These are phyloP conservation scores for Pipistrellus pipistrellus DNA, from an alignment of 2,797 vertebrate species.

Conservation along the genomic window DNA sequence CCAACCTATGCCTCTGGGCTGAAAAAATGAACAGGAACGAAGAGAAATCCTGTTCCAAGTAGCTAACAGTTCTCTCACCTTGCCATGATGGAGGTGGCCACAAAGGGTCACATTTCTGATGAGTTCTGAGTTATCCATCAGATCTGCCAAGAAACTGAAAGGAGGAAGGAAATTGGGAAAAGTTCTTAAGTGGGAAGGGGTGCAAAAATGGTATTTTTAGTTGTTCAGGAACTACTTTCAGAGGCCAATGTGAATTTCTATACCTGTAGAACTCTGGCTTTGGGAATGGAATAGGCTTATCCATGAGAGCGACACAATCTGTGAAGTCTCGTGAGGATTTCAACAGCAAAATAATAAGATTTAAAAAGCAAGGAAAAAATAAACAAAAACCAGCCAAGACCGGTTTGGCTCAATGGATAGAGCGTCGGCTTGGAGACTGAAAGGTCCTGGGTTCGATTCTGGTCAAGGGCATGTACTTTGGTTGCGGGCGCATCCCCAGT, in stretches of 20 bases:
- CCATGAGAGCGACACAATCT: neutral
- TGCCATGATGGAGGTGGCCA: slow-evolving; percentile 98
- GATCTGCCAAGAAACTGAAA: slow-evolving; percentile 96
- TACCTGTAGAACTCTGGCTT: neutral
- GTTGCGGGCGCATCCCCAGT: no score
- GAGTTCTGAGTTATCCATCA: slow-evolving; percentile 99
- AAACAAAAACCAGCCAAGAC: neutral
- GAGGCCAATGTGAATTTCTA: neutral
- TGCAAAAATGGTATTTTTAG: neutral
- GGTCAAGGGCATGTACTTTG: no score
- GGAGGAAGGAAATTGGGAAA: slow-evolving; percentile 58
- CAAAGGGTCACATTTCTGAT: slow-evolving; percentile 98
- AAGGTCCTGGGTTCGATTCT: no score
- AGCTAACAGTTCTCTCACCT: slow-evolving; percentile 88
- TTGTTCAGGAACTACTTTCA: neutral
- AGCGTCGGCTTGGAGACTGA: no score
- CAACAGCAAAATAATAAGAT: slow-evolving; percentile 1
- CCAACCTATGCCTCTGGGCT: neutral
- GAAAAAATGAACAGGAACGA: neutral
- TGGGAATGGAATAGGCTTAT: neutral
- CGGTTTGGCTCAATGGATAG: no score
- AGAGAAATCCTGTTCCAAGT: neutral
- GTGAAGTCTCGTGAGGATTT: neutral
- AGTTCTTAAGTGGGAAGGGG: neutral
- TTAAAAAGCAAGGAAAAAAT: neutral